A percentile compares a stretch with the other conserved stretches of the same genome.
These are phyloP conservation scores for Trinectes maculatus DNA, from an alignment of 2,113 vertebrate species.

Conservation along the genomic window DNA sequence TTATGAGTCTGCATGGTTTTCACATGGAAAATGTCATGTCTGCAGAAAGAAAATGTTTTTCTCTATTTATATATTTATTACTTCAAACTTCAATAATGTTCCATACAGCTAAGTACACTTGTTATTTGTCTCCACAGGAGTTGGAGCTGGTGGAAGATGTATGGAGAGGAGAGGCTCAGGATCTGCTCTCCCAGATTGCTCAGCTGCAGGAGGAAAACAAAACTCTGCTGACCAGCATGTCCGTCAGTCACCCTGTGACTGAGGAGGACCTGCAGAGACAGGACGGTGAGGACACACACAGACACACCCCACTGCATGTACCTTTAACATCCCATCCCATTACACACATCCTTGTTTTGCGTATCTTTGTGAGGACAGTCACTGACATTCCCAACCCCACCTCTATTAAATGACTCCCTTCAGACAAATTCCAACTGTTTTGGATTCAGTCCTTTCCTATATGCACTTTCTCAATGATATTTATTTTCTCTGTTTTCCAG, in stretches of 20 bases:
- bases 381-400: too few relatives aligned
- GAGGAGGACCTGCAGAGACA: conserved; percentile 97
- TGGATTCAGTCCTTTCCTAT: neutral
- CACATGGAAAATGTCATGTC: too few relatives aligned
- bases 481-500: conserved; percentile 67
- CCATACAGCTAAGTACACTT: too few relatives aligned
- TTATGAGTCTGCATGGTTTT: neutral
- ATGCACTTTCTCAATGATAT: neutral
- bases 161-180: conserved; percentile 96
- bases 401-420: too few relatives aligned
- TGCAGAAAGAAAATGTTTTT: too few relatives aligned
- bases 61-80: neutral
- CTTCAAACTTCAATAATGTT: neutral
- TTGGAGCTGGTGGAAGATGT: conserved; percentile 97
- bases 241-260: conserved; percentile 89
- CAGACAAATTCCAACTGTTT: too few relatives aligned
- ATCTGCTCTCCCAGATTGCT: conserved; percentile 94
- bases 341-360: too few relatives aligned
- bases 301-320: too few relatives aligned
- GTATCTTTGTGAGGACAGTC: too few relatives aligned
- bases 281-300: conserved; percentile 83
- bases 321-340: too few relatives aligned
- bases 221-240: conserved; percentile 90
- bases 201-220: conserved; percentile 98
- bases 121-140: conserved; percentile 82